Evolutionary conservation across 1,140 invertebrate species (phyloP).

Genomic region (Tachypleus tridentatus): DNA sequence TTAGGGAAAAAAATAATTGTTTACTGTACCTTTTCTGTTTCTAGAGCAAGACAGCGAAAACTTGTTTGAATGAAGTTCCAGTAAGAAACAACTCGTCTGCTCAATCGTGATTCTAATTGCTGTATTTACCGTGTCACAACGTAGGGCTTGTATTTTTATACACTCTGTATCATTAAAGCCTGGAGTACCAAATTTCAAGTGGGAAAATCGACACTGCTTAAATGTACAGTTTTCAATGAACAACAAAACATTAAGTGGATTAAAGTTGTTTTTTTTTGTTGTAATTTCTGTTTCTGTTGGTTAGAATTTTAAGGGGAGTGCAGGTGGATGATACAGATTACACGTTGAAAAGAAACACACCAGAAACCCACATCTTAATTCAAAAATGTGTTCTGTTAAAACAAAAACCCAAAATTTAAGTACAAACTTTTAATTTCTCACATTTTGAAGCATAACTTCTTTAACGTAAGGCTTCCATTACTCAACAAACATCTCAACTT

Average conservation of each 20-base stretch:
- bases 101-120: not conserved
- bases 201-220: not conserved
- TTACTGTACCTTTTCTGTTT: not conserved
- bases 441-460: not conserved
- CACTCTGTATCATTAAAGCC: no score
- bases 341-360: no score
- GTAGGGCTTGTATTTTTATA: not conserved
- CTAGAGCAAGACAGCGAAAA: conserved; percentile 60
- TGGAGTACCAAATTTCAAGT: not conserved
- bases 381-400: not conserved
- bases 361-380: no score
- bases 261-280: not conserved
- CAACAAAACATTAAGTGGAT: not conserved
- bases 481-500: not conserved
- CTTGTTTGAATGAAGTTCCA: conserved; percentile 74
- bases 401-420: not conserved
- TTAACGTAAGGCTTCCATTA: not conserved
- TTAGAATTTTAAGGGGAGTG: no score
- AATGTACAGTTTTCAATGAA: not conserved
- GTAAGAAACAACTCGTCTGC: conserved; percentile 44
- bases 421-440: not conserved
- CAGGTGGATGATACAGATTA: no score
- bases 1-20: no score
- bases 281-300: no score
- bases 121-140: not conserved